These are phyloP conservation scores for Falco cherrug DNA, from an alignment of 2,797 vertebrate species.

Conservation along the genomic window DNA sequence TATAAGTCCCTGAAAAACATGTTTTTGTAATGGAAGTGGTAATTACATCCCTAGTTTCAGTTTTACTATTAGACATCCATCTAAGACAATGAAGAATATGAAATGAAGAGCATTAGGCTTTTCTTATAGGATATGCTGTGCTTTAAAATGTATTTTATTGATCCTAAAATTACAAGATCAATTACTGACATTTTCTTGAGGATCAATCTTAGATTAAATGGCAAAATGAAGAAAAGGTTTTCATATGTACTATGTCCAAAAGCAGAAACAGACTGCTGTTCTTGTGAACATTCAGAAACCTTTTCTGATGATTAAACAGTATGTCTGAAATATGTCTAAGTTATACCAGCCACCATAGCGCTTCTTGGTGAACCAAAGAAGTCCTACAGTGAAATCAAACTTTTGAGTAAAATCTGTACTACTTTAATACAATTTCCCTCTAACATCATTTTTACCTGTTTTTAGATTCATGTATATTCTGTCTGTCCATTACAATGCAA, in stretches of 20 bases:
- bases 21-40: not conserved
- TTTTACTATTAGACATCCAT: not conserved
- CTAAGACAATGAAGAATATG: slow-evolving; percentile 8
- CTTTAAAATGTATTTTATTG: slow-evolving; percentile 69
- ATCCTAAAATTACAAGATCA: slow-evolving; percentile 64
- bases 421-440: not conserved
- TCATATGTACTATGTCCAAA: slow-evolving; percentile 37
- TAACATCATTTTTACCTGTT: not conserved
- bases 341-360: slow-evolving; percentile 26
- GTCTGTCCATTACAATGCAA: slow-evolving; percentile 37
- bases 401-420: slow-evolving; percentile 15
- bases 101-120: slow-evolving; percentile 40
- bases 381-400: slow-evolving; percentile 47
- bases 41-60: not conserved
- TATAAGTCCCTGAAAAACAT: not conserved
- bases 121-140: slow-evolving; percentile 25
- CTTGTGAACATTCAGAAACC: slow-evolving; percentile 22
- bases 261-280: slow-evolving; percentile 33
- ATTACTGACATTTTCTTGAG: slow-evolving; percentile 54
- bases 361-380: slow-evolving; percentile 50
- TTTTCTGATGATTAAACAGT: slow-evolving; percentile 58
- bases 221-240: slow-evolving; percentile 55
- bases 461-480: not conserved
- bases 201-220: slow-evolving; percentile 55
- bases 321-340: slow-evolving; percentile 28